Evolutionary conservation across 2,113 vertebrate genomes (phyloP).

Genomic region (Oryzias curvinotus): DNA sequence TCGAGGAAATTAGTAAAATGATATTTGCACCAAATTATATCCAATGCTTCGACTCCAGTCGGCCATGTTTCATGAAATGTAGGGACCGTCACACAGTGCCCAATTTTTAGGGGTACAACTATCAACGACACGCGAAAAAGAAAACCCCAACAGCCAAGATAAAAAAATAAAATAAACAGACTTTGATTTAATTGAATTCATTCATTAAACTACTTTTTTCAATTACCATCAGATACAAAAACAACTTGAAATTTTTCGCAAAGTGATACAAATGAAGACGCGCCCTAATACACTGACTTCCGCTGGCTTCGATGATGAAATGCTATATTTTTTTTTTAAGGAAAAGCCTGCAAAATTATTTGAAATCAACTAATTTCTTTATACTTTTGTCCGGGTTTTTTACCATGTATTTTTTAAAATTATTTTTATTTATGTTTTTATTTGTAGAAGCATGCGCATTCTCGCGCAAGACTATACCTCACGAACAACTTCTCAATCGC

Average conservation of each 20-base stretch:
- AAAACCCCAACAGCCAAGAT: neutral
- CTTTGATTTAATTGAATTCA: fast-evolving
- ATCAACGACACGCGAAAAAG: neutral
- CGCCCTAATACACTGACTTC: conserved; percentile 10
- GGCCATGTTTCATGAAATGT: conserved; percentile 22
- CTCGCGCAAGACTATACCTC: conserved; percentile 30
- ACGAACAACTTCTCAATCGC: neutral
- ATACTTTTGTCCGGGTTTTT: neutral
- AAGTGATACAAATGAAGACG: neutral
- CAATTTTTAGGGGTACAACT: too few relatives aligned
- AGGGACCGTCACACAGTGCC: conserved; percentile 30
- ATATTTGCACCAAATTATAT: neutral
- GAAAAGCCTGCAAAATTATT: neutral
- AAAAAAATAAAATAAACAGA: neutral
- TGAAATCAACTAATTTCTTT: neutral
- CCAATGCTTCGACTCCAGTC: neutral
- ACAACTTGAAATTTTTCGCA: neutral
- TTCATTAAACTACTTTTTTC: neutral
- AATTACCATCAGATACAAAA: neutral
- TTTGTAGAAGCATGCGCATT: conserved; percentile 23
- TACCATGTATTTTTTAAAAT: neutral
- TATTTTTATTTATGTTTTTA: neutral
- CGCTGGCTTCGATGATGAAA: conserved; percentile 37
- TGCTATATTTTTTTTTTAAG: neutral
- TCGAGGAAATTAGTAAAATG: neutral